Evolutionary conservation across 2,797 vertebrate genomes (phyloP).

Genomic region (Cyprinodon diabolis): DNA sequence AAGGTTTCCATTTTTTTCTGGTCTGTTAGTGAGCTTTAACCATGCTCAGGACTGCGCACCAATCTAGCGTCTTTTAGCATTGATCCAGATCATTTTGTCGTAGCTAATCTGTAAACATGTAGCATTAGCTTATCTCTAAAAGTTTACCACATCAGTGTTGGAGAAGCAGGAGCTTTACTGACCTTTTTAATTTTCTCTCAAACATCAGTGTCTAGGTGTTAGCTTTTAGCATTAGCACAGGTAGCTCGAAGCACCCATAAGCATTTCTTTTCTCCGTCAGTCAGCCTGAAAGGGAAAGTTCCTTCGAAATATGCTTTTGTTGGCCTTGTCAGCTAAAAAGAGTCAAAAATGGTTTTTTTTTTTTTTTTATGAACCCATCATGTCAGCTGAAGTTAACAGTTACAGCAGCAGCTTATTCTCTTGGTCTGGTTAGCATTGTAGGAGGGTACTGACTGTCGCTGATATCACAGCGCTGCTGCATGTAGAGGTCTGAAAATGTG

Average conservation of each 20-base stretch:
- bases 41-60: too few species aligned
- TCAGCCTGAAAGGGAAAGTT: background rate
- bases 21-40: too few species aligned
- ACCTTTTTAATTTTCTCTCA: background rate
- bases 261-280: background rate
- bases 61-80: too few species aligned
- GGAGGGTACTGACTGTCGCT: too few species aligned
- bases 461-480: too few species aligned
- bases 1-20: too few species aligned
- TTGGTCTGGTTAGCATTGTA: too few species aligned
- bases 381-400: too few species aligned
- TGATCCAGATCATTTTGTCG: too few species aligned
- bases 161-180: background rate
- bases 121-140: background rate
- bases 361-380: too few species aligned
- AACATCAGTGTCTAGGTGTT: background rate
- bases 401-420: too few species aligned
- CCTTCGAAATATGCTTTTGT: background rate
- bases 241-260: background rate
- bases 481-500: too few species aligned
- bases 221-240: background rate
- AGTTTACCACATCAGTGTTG: background rate
- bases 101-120: background rate
- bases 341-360: background rate
- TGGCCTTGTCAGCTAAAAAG: background rate